A percentile compares a stretch with the other conserved stretches of the same genome.
These are phyloP conservation scores for Myrmecophaga tridactyla DNA, from an alignment of 2,113 vertebrate species.

Conservation along the genomic window DNA sequence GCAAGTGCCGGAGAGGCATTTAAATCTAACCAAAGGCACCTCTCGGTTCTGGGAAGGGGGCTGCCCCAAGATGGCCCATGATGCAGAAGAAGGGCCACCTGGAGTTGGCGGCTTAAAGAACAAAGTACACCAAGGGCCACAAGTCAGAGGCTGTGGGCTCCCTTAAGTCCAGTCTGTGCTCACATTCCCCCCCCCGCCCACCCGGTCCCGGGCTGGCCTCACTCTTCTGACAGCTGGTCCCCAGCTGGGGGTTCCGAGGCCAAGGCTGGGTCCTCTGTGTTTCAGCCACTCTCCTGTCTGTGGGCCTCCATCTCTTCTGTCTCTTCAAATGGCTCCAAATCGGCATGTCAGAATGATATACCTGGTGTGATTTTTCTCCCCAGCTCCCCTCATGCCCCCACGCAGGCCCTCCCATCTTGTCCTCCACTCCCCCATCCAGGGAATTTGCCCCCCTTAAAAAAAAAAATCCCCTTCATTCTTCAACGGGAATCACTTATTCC, in stretches of 20 bases:
- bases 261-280: not conserved
- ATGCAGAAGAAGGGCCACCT: not conserved
- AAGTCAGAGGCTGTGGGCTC: not conserved
- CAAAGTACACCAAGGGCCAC: not conserved
- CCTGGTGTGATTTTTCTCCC: not conserved
- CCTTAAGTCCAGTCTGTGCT: not conserved
- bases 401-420: not conserved
- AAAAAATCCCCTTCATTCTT: not conserved
- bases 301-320: not conserved
- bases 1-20: not conserved
- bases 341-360: not conserved
- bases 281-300: not conserved
- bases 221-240: not conserved
- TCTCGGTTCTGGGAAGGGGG: not conserved
- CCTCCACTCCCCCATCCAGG: not conserved
- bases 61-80: not conserved
- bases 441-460: not conserved
- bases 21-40: not conserved
- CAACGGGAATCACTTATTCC: not conserved
- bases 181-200: fast-evolving
- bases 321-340: not conserved
- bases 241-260: not conserved
- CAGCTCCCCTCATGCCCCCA: fast-evolving
- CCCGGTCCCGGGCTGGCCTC: not conserved
- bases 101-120: not conserved